Evolutionary conservation across 2,797 vertebrate species (phyloP).

Genomic region (Eupleurogrammus muticus): DNA sequence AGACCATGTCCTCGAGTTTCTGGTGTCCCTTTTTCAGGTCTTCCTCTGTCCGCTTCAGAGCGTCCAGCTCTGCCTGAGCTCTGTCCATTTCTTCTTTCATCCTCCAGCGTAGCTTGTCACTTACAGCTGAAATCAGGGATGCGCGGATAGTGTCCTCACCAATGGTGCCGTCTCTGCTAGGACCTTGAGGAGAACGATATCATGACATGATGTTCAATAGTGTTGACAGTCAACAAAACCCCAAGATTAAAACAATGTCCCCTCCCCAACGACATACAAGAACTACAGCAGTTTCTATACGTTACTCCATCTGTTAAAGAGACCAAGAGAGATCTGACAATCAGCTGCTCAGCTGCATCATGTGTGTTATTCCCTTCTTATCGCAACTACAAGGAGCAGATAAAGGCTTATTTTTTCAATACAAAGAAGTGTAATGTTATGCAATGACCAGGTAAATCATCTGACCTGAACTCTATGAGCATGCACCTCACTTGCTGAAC

Average conservation of each 20-base stretch:
- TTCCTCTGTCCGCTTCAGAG: constrained; percentile 96
- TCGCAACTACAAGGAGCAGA: too few species aligned
- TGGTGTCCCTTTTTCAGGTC: constrained; percentile 98
- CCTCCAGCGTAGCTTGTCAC: constrained; percentile 97
- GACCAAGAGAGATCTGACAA: too few species aligned
- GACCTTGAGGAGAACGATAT: constrained; percentile 79
- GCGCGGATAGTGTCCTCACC: constrained; percentile 98
- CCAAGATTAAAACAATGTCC: neutral
- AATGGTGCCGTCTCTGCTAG: constrained; percentile 94
- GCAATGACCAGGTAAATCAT: too few species aligned
- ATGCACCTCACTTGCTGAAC: too few species aligned
- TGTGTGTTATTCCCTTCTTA: too few species aligned
- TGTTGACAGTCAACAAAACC: neutral
- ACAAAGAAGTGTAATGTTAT: too few species aligned
- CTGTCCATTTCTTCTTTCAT: constrained; percentile 99
- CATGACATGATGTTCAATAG: constrained; percentile 1
- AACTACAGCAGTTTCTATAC: neutral
- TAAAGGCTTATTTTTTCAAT: too few species aligned
- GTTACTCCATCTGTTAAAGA: too few species aligned
- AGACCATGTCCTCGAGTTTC: constrained; percentile 98
- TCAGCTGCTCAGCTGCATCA: too few species aligned
- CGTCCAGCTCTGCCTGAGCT: constrained; percentile 97
- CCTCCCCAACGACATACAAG: neutral
- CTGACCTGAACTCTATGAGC: too few species aligned
- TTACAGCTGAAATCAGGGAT: constrained; percentile 97